These are phyloP conservation scores for Metridium senile DNA, from an alignment of 92 coral and sea anemone genomes.

Conservation along the genomic window DNA sequence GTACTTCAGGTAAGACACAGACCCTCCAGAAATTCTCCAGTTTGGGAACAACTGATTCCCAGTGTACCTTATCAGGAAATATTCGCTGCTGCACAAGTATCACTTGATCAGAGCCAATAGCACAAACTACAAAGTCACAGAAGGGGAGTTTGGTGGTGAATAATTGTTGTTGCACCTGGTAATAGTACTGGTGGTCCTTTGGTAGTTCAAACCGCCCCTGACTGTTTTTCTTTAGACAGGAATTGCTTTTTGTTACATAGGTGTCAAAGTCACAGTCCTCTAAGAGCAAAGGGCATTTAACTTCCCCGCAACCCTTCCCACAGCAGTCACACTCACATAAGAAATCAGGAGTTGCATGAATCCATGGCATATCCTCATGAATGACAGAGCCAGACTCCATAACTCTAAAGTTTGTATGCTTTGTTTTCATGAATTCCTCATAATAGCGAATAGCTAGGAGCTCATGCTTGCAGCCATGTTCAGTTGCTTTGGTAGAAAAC, in stretches of 20 bases:
- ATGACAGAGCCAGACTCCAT: slow-evolving; percentile 49
- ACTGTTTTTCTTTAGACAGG: slow-evolving; percentile 31
- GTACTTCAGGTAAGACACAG: slow-evolving; percentile 59
- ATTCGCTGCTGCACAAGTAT: slow-evolving; percentile 42
- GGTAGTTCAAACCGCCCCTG: slow-evolving; percentile 1
- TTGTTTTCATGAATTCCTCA: slow-evolving; percentile 26
- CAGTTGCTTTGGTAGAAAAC: slow-evolving; percentile 29
- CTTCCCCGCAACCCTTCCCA: slow-evolving; percentile 72
- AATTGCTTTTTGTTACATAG: slow-evolving; percentile 22
- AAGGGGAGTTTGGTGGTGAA: slow-evolving; percentile 30
- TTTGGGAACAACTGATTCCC: slow-evolving; percentile 28
- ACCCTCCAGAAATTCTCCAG: slow-evolving; percentile 46
- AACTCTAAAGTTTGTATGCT: slow-evolving; percentile 38
- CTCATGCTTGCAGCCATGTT: slow-evolving; percentile 52
- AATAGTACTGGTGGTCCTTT: slow-evolving; percentile 40
- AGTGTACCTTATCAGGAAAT: slow-evolving; percentile 43
- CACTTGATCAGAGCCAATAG: neutral
- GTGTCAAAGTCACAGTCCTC: slow-evolving; percentile 41
- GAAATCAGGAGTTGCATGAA: slow-evolving; percentile 74
- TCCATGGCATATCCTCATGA: slow-evolving; percentile 43
- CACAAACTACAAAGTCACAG: slow-evolving; percentile 54
- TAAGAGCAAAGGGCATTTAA: slow-evolving; percentile 60
- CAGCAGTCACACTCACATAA: slow-evolving; percentile 64
- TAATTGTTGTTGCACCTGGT: too few relatives aligned
- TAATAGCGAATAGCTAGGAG: slow-evolving; percentile 21